Percentiles rank a stretch among this genome's conserved stretches.
phyloP scores from a whole-genome alignment of 53 echinoderm and acorn worm genomes.

The Hippasteria phrygiana region DNA sequence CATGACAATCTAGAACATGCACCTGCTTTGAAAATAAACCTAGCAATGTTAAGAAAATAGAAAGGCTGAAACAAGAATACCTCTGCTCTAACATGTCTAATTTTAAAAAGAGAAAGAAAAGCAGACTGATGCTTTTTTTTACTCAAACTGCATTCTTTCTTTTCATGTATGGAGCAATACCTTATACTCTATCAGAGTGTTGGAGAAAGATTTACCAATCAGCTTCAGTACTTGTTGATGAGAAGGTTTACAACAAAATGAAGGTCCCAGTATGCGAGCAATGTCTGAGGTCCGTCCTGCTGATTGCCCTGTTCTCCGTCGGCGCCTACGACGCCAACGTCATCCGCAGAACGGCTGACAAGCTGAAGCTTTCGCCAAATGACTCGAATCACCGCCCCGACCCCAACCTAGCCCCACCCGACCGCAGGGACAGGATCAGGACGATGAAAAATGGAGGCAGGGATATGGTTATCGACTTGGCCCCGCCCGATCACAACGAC shows the following conservation, averaged over 20 bases:
- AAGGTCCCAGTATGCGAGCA: slow-evolving; percentile 5
- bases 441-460: not conserved
- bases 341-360: slow-evolving; percentile 16
- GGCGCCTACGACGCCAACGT: slow-evolving; percentile 36
- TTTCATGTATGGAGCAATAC: no score
- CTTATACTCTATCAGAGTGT: no score
- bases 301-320: not conserved
- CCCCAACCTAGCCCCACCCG: slow-evolving; percentile 6
- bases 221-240: no score
- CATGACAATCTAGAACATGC: no score
- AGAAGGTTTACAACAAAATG: slow-evolving; percentile 38
- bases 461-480: slow-evolving; percentile 53
- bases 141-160: no score
- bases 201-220: no score
- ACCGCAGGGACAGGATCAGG: slow-evolving; percentile 83
- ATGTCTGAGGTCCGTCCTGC: not conserved
- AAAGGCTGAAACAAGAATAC: no score
- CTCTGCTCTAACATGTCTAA: no score
- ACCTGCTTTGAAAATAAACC: no score
- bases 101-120: no score
- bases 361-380: not conserved
- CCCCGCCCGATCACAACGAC: slow-evolving; percentile 91
- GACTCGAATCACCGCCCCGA: not conserved
- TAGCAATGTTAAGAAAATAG: no score
- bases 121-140: no score